Conservation (phyloP, 23 tunicate species). For the Pegea sp. region DNA sequence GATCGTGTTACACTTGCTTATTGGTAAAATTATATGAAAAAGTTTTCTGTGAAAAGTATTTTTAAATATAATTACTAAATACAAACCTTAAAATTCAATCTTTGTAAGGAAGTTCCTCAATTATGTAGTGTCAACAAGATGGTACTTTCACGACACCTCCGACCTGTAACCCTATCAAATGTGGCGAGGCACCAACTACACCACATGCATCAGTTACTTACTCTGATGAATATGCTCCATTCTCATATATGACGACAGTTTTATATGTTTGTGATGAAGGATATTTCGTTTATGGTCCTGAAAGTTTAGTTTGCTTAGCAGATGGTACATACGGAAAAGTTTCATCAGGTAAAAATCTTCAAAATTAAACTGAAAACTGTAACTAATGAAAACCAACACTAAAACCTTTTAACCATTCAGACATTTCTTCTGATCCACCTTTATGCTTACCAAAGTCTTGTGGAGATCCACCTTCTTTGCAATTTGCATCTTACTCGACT, state of each 20-base stretch:
- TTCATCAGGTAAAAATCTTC: background rate
- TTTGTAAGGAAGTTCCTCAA: too few relatives aligned
- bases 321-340: conserved; percentile 12
- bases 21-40: too few relatives aligned
- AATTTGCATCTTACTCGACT: conserved; percentile 10
- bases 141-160: background rate
- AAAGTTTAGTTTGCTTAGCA: conserved; percentile 11
- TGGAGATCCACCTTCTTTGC: conserved; percentile 6
- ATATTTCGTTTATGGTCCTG: conserved; percentile 15
- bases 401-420: too few relatives aligned
- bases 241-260: conserved; percentile 1
- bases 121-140: background rate
- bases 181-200: background rate
- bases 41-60: too few relatives aligned
- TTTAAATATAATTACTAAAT: too few relatives aligned
- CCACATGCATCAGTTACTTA: background rate
- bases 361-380: too few relatives aligned
- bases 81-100: too few relatives aligned
- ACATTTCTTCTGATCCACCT: conserved; percentile 4
- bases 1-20: too few relatives aligned
- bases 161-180: conserved; percentile 3
- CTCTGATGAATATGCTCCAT: background rate
- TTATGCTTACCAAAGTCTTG: conserved; percentile 42
- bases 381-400: too few relatives aligned
- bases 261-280: conserved; percentile 22